Conservation (phyloP, 2,797 vertebrate genomes). For the Falco rusticolus region DNA sequence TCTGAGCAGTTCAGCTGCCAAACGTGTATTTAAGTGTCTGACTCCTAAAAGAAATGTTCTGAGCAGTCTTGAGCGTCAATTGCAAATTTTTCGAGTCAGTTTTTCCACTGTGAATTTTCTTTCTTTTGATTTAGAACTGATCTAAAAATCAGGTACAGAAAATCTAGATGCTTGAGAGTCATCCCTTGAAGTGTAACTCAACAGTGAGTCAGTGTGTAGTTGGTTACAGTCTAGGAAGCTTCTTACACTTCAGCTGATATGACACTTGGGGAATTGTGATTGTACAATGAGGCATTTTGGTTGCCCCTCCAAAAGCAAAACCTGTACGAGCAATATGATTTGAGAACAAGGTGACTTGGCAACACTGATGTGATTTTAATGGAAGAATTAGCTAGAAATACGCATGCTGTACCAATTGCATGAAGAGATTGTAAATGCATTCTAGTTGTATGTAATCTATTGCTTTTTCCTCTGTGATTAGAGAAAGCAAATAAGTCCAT, state of each 20-base stretch:
- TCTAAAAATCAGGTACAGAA: not conserved
- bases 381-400: not conserved
- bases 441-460: not conserved
- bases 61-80: not conserved
- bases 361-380: not conserved
- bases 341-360: not conserved
- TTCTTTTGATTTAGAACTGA: not conserved
- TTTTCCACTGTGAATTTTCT: not conserved
- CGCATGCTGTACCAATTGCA: not conserved
- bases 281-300: not conserved
- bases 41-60: not conserved
- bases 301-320: not conserved
- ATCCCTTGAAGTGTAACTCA: not conserved
- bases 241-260: not conserved
- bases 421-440: not conserved
- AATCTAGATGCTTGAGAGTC: not conserved
- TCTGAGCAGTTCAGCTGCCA: not conserved
- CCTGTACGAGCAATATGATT: not conserved
- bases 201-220: accelerated
- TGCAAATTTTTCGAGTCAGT: not conserved
- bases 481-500: not conserved
- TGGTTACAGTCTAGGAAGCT: not conserved
- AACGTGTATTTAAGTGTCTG: not conserved
- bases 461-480: not conserved
- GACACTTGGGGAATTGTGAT: not conserved